Conservation (phyloP, 2,888 invertebrate genomes). For the Diarsia brunnea region DNA sequence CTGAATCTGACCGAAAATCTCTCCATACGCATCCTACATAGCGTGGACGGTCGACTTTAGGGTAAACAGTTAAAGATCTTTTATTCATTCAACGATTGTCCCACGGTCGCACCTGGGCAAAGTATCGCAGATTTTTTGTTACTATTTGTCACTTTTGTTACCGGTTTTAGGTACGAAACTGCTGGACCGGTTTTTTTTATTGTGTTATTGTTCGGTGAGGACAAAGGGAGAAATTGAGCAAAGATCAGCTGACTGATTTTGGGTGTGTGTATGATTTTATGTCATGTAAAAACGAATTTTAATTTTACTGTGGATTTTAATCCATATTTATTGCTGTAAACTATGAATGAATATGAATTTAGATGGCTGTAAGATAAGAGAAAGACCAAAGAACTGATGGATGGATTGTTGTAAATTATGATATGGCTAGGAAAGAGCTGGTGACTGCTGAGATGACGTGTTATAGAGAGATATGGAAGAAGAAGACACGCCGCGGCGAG, state of each 20-base stretch:
- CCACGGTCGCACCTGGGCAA: conserved; percentile 63
- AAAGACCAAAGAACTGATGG: no score
- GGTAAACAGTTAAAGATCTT: conserved; percentile 52
- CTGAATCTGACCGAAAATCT: neutral
- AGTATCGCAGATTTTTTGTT: conserved; percentile 45
- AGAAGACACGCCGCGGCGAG: no score
- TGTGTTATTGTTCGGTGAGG: conserved; percentile 28
- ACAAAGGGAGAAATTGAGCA: conserved; percentile 24
- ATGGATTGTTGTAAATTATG: no score
- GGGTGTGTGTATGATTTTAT: neutral
- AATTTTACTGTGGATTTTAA: neutral
- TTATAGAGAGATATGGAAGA: no score
- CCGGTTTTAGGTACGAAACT: conserved; percentile 8
- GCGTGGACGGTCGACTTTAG: conserved; percentile 1
- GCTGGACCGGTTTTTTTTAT: conserved; percentile 8
- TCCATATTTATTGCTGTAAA: no score
- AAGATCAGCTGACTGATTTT: conserved; percentile 35
- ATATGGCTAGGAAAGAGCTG: no score
- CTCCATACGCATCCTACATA: neutral
- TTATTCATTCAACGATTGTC: conserved; percentile 63
- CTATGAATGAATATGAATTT: no score
- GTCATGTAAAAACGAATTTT: neutral
- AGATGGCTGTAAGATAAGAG: no score
- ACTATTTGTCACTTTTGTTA: conserved; percentile 27
- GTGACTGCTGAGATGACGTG: no score